Base-by-base conservation (phyloP, 2,888 invertebrate species). In the Idaea dimidiata region DNA sequence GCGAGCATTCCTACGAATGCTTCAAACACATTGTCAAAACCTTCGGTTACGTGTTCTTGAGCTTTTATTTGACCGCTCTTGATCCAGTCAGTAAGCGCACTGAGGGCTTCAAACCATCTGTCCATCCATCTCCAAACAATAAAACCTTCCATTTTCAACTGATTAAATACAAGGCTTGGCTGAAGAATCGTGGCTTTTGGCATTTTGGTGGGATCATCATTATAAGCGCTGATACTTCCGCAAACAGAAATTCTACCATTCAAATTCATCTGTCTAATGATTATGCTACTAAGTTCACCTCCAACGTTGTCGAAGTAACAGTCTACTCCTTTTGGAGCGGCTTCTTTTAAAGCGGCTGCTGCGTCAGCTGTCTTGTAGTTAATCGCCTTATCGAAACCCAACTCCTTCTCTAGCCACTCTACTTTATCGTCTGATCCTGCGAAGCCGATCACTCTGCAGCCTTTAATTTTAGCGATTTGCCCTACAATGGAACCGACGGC, bases 231-330 rank as follows among this genome's bases (percentile, higher is more conserved):
- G 67, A 95, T 95, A 17, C 93, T 88, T 6, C 95, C 95, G 75
- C 95, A 95, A 0, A 94, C 90, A 0, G 95, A 80, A 43, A 95
- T 86, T 59, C 95, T 86, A 0, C 95, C 95, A 64, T 16, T 69
- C 14, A 56, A 58, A 65, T 93, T 94, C 95, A 95, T 95, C 69
- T 94, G 93, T 24, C 83, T 82, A 0, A 95, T 84, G 6, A 95
- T 91, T 0, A 80, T 83, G 59, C 92, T 93, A 60, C 94, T 94
- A 16, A 95, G 87, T 64, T 94, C 94, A 2, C 95, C 95, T 16
- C 95, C 95, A 6, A 95, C 96, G 80, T 96, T 96, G 77, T 96
- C 96, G 77, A 96, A 96, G 77, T 95, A 96, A 76, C 95, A 95
- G 76, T 96, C 96, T 0, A 96, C 69, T 0, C 71, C 71, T 16